Conservation (phyloP, 2,113 vertebrate genomes). For the Neomonachus schauinslandi region DNA sequence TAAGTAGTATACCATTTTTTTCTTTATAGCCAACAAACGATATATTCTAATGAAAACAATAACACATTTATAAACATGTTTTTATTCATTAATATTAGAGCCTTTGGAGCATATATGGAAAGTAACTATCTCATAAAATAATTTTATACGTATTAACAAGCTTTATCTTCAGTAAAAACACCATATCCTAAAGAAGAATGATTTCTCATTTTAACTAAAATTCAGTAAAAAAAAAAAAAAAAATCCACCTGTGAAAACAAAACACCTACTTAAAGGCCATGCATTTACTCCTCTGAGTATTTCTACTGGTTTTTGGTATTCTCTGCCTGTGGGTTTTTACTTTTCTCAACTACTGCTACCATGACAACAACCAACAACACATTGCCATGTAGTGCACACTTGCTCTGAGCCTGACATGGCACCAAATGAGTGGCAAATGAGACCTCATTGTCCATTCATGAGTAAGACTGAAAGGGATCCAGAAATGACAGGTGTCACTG, state of each 20-base stretch:
- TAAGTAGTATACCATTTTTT: neutral
- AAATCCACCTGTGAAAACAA: neutral
- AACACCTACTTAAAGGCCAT: constrained; percentile 16
- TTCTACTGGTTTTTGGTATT: constrained; percentile 13
- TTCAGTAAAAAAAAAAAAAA: neutral
- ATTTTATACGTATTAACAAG: constrained; percentile 35
- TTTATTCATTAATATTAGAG: constrained; percentile 40
- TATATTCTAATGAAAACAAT: neutral
- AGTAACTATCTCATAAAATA: neutral
- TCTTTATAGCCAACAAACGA: neutral
- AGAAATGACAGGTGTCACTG: neutral
- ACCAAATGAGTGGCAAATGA: neutral
- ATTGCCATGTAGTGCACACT: neutral
- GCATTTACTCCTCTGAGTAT: neutral
- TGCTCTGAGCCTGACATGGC: neutral
- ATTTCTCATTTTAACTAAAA: constrained; percentile 40
- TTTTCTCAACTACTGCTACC: neutral
- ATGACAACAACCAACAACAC: constrained; percentile 30
- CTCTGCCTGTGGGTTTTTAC: neutral
- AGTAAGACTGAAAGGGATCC: neutral
- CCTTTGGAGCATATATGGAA: neutral
- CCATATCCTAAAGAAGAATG: neutral
- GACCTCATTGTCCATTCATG: neutral
- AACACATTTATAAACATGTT: constrained; percentile 12
- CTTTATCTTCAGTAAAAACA: neutral